phyloP scores from a whole-genome alignment of 2,113 vertebrate genomes.

The Jaculus jaculus region DNA sequence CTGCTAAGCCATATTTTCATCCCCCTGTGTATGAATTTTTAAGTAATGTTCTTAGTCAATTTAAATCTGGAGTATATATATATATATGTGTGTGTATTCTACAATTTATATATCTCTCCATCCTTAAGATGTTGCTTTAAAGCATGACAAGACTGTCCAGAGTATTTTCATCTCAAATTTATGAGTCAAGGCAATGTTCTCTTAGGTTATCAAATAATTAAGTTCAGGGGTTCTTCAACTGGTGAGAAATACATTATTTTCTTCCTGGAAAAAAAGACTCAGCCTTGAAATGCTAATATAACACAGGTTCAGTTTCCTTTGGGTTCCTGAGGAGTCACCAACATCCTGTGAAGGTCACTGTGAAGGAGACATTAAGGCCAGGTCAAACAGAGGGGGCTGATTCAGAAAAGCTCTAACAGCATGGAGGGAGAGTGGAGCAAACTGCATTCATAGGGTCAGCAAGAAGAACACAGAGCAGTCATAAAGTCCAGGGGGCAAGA shows the following conservation, averaged over 20 bases:
- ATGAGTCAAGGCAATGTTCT: constrained; percentile 24
- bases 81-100: too few relatives aligned
- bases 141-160: constrained; percentile 1
- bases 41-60: background rate
- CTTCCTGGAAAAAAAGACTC: constrained; percentile 8
- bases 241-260: constrained; percentile 53
- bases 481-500: background rate
- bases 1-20: too few relatives aligned
- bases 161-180: background rate
- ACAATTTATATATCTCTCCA: too few relatives aligned
- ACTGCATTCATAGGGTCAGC: background rate
- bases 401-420: constrained; percentile 28
- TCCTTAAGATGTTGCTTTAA: background rate
- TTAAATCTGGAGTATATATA: too few relatives aligned
- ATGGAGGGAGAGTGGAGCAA: background rate
- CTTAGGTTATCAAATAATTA: constrained; percentile 42
- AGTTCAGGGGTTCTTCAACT: constrained; percentile 21
- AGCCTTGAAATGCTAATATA: constrained; percentile 33
- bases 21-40: background rate
- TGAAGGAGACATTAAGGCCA: background rate
- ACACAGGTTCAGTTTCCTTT: background rate
- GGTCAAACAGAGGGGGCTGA: background rate
- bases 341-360: constrained; percentile 14
- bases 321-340: constrained; percentile 14
- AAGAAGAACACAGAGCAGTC: constrained; percentile 14